Evolutionary conservation across 2,888 invertebrate species (phyloP), one percentile per base, ranked within the genome.

Genomic region (Cataglyphis rosenhaueri): DNA sequence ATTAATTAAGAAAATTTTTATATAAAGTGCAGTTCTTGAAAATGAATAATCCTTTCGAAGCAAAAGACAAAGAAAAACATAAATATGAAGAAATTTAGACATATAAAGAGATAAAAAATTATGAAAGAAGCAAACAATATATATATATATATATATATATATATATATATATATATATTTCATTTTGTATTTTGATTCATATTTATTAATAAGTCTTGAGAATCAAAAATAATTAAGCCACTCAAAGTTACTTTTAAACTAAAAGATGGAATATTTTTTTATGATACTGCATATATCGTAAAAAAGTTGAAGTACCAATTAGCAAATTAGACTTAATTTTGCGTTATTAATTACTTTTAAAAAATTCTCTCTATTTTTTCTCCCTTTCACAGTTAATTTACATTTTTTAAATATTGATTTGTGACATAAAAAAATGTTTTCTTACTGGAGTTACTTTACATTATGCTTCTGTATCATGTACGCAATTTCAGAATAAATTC

Each of bases 1-100:
- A 74, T 74, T 62, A 52, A 48, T 62, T 62, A 62, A 48, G 5
- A 21, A 74, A 5, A 44, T 15, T 74, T 21, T 48, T 62, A 21
- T 25, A 35, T 61, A 9, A 61, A 62, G 6, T 3, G 32, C 5
- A 18, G 48, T 9, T 44, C 15, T 44, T 44, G 10, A 12, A n/a
- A 61, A 18, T 32, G 3, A 48, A 9, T 44, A 48, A 74, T 62
- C 2, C 15, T 21, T 44, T 61, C 21, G 0, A 48, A 10, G 21
- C 15, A 9, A 74, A 32, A 48, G 15, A 44, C 32, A n/a, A 41
- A 3, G 0, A 4, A 15, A 44, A 15, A 44, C 4, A 29, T 29
- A 29, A 61, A 44, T 44, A 44, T 44, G 32, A 57, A 71, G 2
- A 73, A 9, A 2, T 61, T 29, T n/a, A 61, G 29, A 29, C 3